Conservation (phyloP, 1,140 invertebrate genomes). For the Drosophila rufa region DNA sequence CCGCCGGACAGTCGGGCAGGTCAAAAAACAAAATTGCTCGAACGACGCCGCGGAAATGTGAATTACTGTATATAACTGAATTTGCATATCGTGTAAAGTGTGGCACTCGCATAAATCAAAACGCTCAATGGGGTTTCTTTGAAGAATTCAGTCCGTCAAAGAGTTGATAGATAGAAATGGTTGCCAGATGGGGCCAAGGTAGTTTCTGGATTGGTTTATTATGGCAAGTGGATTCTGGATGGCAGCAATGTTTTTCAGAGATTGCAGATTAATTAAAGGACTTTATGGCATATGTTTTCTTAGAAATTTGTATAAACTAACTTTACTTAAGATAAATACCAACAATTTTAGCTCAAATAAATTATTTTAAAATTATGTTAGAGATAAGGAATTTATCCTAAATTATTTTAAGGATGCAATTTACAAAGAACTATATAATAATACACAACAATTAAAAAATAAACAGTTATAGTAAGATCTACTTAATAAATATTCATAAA, state of each 20-base stretch:
- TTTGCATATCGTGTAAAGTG: constrained; percentile 27
- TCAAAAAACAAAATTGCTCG: constrained; percentile 12
- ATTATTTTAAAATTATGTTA: no score
- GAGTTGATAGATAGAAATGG: constrained; percentile 6
- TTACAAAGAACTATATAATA: no score
- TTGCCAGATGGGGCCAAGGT: constrained; percentile 25
- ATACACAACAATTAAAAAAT: no score
- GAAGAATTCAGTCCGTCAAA: constrained; percentile 7
- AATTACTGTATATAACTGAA: constrained; percentile 40
- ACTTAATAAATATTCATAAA: no score
- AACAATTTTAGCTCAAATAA: no score
- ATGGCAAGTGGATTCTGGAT: background rate
- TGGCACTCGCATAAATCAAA: constrained; percentile 42
- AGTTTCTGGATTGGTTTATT: background rate
- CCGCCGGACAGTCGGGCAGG: constrained; percentile 43
- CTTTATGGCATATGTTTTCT: no score
- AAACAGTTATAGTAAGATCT: no score
- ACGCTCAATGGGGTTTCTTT: constrained; percentile 35
- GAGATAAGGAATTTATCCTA: no score
- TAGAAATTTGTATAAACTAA: no score
- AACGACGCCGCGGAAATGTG: constrained; percentile 32
- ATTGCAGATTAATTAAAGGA: background rate
- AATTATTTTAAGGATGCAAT: no score
- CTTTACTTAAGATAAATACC: no score
- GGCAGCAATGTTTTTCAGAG: no score